Conservation (phyloP, 2,888 invertebrate genomes). For the Kryphioiulus occultus region DNA sequence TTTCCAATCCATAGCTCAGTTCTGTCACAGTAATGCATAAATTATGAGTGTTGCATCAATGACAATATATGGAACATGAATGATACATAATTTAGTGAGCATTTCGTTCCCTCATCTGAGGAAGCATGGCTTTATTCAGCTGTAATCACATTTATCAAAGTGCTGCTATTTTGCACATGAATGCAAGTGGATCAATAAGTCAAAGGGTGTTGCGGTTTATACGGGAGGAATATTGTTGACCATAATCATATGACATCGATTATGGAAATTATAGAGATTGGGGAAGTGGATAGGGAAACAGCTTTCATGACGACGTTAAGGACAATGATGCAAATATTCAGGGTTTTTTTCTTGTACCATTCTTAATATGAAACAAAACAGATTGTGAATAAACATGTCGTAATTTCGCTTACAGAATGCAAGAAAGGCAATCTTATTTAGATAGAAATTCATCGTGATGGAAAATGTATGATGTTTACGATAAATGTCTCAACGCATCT, state of each 20-base stretch:
- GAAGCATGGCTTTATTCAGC: neutral
- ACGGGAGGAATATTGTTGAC: neutral
- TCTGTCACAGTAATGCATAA: too few relatives aligned
- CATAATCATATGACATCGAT: neutral
- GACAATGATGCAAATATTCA: too few relatives aligned
- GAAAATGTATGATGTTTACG: too few relatives aligned
- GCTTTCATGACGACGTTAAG: neutral
- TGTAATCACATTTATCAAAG: neutral
- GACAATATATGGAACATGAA: neutral
- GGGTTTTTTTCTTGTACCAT: too few relatives aligned
- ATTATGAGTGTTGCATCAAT: neutral
- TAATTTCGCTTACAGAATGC: too few relatives aligned
- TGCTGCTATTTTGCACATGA: neutral
- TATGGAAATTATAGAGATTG: neutral
- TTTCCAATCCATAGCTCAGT: too few relatives aligned
- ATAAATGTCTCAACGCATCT: too few relatives aligned
- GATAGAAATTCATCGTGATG: too few relatives aligned
- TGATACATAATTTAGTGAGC: neutral
- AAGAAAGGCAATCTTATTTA: too few relatives aligned
- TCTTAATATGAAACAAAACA: too few relatives aligned
- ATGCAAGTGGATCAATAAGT: neutral
- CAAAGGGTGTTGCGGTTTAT: neutral
- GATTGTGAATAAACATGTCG: too few relatives aligned
- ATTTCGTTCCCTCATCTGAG: neutral
- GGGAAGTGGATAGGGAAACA: neutral